These are phyloP conservation scores for Brachyistius frenatus DNA, from an alignment of 2,113 vertebrate genomes.

Conservation along the genomic window DNA sequence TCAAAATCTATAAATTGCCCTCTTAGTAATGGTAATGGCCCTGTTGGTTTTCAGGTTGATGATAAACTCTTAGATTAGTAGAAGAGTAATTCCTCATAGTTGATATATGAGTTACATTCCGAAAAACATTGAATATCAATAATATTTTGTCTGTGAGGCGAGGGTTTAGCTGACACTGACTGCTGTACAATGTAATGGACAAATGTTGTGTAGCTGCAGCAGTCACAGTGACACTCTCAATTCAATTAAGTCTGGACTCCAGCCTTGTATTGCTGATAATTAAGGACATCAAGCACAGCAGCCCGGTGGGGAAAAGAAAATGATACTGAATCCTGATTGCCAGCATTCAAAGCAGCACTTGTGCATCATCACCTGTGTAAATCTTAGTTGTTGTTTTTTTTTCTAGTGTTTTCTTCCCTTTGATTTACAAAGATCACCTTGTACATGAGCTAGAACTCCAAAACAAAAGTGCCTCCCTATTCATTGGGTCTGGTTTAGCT, in stretches of 20 bases:
- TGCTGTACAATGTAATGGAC: background rate
- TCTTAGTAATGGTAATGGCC: no score
- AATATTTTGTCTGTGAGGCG: background rate
- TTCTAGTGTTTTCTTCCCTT: background rate
- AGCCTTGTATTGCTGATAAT: constrained; percentile 50
- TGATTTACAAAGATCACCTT: constrained; percentile 13
- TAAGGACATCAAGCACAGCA: constrained; percentile 62
- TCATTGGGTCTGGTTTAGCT: constrained; percentile 12
- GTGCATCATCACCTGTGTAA: constrained; percentile 11
- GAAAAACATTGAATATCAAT: background rate
- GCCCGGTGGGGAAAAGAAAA: constrained; percentile 3
- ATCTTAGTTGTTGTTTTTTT: constrained; percentile 13
- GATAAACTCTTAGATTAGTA: no score
- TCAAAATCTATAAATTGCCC: no score
- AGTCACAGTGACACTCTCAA: constrained; percentile 21
- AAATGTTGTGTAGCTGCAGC: constrained; percentile 35
- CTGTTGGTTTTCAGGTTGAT: no score
- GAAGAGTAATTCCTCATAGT: background rate
- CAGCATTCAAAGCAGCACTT: constrained; percentile 9
- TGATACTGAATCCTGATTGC: constrained; percentile 20
- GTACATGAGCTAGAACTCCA: background rate
- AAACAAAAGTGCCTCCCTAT: constrained; percentile 17
- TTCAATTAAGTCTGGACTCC: constrained; percentile 46
- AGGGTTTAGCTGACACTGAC: background rate
- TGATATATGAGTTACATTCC: background rate